Evolutionary conservation across 1,140 invertebrate genomes (phyloP), one percentile per base, ranked within the genome.

Genomic region (Caenorhabditis brenneri): DNA sequence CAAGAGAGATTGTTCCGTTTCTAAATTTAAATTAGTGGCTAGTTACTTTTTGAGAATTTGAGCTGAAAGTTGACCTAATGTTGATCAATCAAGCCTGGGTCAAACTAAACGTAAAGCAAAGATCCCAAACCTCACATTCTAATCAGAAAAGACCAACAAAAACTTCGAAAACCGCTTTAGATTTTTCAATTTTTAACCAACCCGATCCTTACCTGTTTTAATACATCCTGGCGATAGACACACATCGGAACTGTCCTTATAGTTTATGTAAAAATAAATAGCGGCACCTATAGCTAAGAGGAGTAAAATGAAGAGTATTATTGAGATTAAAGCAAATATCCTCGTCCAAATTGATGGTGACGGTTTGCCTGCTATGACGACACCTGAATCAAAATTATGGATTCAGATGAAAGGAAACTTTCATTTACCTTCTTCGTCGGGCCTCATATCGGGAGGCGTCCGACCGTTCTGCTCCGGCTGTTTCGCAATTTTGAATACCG

Each of bases 181-280:
- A 16, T 1, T 16, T 46, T 46, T 46, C 9, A 46, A 46, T 46
- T 46, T 31, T n/a, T 24, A 48, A 48, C n/a, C n/a, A 48, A 65
- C 29, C 39, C 29, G 53, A n/a, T 27, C 79, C 82, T 80, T 36
- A 88, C 88, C 88, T 36, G 88, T 89, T 53, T 88, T 88, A 27
- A 89, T 89, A 80, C 88, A 89, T 84, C 88, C 87, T 16, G 88
- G 88, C 9, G 88, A 87, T 16, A 89, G 29, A 49, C 88, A 89
- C 12, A 89, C 84, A 39, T 89, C 86, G 39, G 65, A 74, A 31
- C 65, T 74, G n/a, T 74, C 65, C 29, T 74, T 74, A 27, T 74
- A 74, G 65, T 42, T 74, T 19, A 74, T 74, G 36, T 74, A 74
- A 22, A 74, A 74, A 74, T 74, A 74, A 74, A 74, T 74, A 74